Evolutionary conservation across 2,797 vertebrate genomes (phyloP), one percentile per base, ranked within the genome.

Genomic region (Cephalopachus bancanus): DNA sequence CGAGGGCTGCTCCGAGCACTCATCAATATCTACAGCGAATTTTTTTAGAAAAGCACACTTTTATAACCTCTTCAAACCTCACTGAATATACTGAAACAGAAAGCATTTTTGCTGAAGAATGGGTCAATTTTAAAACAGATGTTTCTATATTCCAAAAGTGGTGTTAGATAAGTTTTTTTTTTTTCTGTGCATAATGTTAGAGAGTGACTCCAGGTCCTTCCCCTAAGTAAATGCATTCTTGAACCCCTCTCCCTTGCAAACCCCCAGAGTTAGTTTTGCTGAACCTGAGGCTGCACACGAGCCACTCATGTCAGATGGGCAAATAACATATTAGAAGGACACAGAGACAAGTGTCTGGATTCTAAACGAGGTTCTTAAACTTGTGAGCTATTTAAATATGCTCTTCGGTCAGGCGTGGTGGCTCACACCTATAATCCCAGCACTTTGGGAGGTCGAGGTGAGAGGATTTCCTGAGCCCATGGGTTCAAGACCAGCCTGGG

Each of bases 11-110:
- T 99, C 99, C 26, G 96, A 97, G 94, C 99, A 99, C 95, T 99
- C 99, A n/a, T 99, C 99, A n/a, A 99, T 96, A 97, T 99, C 99
- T 99, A 97, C 20, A 85, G 65, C 0, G 11, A 60, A 37, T 7
- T 57, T 22, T 53, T 89, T 53, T 7, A 9, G 33, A 84, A 69
- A 85, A 0, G 10, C 10, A 83, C 1, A 53, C 5, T 59, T 81
- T 74, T 30, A 51, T 14, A 17, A 83, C 51, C 37, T 28, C 59
- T 57, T 44, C 78, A 28, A 14, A 62, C 33, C 30, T 53, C 69
- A 44, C 74, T 7, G 53, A 74, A 14, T 7, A 9, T 6, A 26
- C 88, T 19, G 30, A 60, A 51, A 83, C 1, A 51, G 53, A 59
- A 20, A 76, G 51, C 4, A 30, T n/a, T 74, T 51, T 75, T 8